These are phyloP conservation scores for Nomada ferruginata DNA, from an alignment of 2,888 invertebrate species.

Conservation along the genomic window DNA sequence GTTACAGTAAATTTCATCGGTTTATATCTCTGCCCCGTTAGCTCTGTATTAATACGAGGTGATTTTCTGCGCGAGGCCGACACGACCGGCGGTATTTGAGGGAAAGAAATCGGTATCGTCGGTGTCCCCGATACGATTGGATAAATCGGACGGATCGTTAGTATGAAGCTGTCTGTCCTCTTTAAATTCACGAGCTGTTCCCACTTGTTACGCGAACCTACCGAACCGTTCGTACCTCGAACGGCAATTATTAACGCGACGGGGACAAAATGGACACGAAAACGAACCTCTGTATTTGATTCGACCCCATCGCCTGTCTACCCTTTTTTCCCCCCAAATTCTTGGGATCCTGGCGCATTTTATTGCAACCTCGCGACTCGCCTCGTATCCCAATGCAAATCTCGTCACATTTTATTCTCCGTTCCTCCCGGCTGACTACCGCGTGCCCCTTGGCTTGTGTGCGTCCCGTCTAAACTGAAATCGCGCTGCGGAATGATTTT, in stretches of 20 bases:
- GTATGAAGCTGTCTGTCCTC: constrained; percentile 4
- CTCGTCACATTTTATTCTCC: constrained; percentile 53
- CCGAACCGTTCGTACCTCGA: neutral
- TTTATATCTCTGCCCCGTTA: constrained; percentile 49
- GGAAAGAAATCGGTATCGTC: constrained; percentile 32
- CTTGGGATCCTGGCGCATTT: constrained; percentile 13
- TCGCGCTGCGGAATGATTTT: constrained; percentile 42
- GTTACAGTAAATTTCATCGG: constrained; percentile 57
- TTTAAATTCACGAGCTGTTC: neutral
- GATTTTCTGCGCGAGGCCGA: constrained; percentile 26
- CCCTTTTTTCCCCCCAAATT: neutral
- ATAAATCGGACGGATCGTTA: constrained; percentile 26
- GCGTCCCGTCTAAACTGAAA: neutral
- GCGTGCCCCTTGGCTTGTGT: constrained; percentile 19
- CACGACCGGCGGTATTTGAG: constrained; percentile 31
- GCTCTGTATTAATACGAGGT: constrained; percentile 42
- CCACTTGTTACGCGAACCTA: constrained; percentile 15
- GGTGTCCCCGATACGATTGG: constrained; percentile 31
- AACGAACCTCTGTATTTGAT: neutral
- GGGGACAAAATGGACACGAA: neutral
- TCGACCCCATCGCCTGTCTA: neutral
- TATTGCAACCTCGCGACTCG: constrained; percentile 40
- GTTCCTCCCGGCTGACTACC: constrained; percentile 21
- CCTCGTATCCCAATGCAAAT: constrained; percentile 59
- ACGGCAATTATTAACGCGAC: no score